These are phyloP conservation scores for Phaonia tiefii DNA, from an alignment of 2,888 invertebrate species.

Conservation along the genomic window DNA sequence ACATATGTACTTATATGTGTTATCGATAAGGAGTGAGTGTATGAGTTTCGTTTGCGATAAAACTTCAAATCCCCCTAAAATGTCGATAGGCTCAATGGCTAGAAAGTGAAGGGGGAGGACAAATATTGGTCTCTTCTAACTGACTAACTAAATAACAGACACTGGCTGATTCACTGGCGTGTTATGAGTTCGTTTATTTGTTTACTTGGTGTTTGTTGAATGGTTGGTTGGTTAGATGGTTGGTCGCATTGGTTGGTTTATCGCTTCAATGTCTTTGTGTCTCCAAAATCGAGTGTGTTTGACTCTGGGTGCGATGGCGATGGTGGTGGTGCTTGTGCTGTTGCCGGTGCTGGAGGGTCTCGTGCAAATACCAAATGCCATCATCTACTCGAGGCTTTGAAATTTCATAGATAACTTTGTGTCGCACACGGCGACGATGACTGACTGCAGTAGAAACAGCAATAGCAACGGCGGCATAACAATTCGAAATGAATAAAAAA, in stretches of 20 bases:
- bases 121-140: not conserved
- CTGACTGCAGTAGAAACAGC: not conserved
- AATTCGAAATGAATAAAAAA: conserved; percentile 49
- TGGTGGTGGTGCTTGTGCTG: not conserved
- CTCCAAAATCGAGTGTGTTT: too few species aligned
- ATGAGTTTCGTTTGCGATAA: too few species aligned
- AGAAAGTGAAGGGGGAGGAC: conserved; percentile 9
- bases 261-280: conserved; percentile 12
- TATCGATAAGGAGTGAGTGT: too few species aligned
- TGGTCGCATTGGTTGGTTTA: not conserved
- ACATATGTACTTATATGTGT: too few species aligned
- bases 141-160: not conserved
- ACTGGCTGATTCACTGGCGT: not conserved
- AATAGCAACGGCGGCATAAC: not conserved
- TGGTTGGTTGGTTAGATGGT: conserved; percentile 28
- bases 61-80: not conserved
- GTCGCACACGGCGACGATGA: not conserved
- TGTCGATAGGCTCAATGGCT: too few species aligned
- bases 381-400: conserved; percentile 36
- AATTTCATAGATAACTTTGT: conserved; percentile 49
- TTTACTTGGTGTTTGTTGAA: conserved; percentile 13
- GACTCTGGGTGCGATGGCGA: too few species aligned
- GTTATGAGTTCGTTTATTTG: conserved; percentile 37
- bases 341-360: not conserved
- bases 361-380: not conserved